phyloP scores from a whole-genome alignment of 2,888 invertebrate species.

The Agrochola litura region DNA sequence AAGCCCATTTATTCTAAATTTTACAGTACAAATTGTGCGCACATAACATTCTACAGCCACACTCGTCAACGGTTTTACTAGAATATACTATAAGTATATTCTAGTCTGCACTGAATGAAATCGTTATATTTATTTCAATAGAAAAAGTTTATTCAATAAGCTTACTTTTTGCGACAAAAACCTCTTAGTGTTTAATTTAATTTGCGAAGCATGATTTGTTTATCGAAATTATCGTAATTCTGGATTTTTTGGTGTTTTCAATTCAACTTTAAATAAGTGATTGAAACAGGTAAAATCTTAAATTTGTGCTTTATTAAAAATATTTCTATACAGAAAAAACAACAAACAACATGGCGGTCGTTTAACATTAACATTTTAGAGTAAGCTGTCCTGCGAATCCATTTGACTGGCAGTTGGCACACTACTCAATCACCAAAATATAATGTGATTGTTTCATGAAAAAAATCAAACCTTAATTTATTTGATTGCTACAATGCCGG shows the following conservation, averaged over 20 bases:
- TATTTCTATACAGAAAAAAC: background rate
- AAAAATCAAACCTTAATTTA: background rate
- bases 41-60: constrained; percentile 11
- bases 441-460: background rate
- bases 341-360: background rate
- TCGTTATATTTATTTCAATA: constrained; percentile 18
- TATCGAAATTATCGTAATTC: background rate
- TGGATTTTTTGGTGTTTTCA: background rate
- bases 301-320: background rate
- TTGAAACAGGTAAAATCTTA: background rate
- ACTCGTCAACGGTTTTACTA: constrained; percentile 55
- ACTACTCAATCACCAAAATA: background rate
- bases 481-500: background rate
- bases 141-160: background rate
- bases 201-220: background rate
- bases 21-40: constrained; percentile 66
- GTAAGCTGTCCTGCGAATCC: background rate
- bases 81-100: constrained; percentile 25
- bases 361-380: background rate
- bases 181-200: background rate
- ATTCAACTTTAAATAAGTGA: background rate
- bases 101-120: constrained; percentile 2
- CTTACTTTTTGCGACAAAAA: background rate
- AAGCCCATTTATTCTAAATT: background rate
- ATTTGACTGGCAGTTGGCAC: background rate